These are phyloP conservation scores for Pachliopta kotzebuea DNA, from an alignment of 2,888 invertebrate species.

Conservation along the genomic window DNA sequence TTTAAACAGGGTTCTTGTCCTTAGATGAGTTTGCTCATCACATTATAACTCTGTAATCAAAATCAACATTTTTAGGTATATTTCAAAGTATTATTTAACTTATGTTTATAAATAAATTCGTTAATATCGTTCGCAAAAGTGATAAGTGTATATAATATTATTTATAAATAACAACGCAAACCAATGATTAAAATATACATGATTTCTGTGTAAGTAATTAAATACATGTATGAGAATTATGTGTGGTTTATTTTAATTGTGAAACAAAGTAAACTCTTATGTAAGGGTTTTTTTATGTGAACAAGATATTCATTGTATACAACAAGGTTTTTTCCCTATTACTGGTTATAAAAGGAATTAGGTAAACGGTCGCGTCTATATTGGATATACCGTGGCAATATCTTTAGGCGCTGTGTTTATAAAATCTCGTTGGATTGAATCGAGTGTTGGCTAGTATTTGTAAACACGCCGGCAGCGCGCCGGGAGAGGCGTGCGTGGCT, in stretches of 20 bases:
- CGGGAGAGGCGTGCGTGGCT: constrained; percentile 61
- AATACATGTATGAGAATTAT: background rate
- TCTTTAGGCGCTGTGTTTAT: constrained; percentile 70
- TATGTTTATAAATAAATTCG: background rate
- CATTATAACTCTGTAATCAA: background rate
- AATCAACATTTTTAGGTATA: background rate
- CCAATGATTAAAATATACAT: no score
- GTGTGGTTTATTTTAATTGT: background rate
- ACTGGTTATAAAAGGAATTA: constrained; percentile 4
- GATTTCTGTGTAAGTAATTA: no score
- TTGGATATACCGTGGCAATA: constrained; percentile 47
- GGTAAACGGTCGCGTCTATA: background rate
- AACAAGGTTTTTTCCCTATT: background rate
- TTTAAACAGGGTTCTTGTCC: constrained; percentile 41
- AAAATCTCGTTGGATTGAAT: constrained; percentile 70
- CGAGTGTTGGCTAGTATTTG: constrained; percentile 74
- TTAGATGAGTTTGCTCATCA: constrained; percentile 1
- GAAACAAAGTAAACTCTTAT: background rate
- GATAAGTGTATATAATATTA: no score
- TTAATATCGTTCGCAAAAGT: no score
- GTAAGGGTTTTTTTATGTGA: background rate
- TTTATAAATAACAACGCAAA: no score
- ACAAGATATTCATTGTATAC: background rate
- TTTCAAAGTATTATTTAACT: background rate
- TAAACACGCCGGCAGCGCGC: constrained; percentile 62